Conservation (phyloP, 2,888 invertebrate species). For the Neoascia interrupta region DNA sequence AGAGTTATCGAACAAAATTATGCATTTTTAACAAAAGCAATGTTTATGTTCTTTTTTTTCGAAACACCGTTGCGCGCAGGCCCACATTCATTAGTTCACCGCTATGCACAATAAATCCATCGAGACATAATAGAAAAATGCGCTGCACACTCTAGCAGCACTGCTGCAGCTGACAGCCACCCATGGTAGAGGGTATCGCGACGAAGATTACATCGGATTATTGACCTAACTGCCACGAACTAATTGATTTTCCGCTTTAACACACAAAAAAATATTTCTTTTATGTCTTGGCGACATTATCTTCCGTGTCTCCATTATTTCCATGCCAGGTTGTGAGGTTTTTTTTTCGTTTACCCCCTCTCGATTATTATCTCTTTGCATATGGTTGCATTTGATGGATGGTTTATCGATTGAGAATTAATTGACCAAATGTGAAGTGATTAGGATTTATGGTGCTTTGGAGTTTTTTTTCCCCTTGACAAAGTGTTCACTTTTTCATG, state of each 20-base stretch:
- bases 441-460: slow-evolving; percentile 26
- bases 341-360: neutral
- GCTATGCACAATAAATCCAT: slow-evolving; percentile 19
- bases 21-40: slow-evolving; percentile 34
- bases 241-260: slow-evolving; percentile 48
- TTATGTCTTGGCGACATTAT: slow-evolving; percentile 31
- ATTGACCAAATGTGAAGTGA: slow-evolving; percentile 28
- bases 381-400: slow-evolving; percentile 28
- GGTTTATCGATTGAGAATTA: slow-evolving; percentile 33
- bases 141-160: too few relatives aligned
- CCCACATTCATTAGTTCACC: neutral
- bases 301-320: slow-evolving; percentile 37
- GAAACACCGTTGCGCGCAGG: slow-evolving; percentile 18
- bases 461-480: too few relatives aligned
- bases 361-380: too few relatives aligned
- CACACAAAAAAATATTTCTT: slow-evolving; percentile 22
- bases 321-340: slow-evolving; percentile 4
- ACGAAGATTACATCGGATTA: slow-evolving; percentile 47
- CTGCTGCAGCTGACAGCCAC: too few relatives aligned
- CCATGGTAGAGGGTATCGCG: neutral
- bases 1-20: slow-evolving; percentile 15
- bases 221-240: slow-evolving; percentile 27
- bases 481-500: too few relatives aligned
- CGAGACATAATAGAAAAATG: too few relatives aligned
- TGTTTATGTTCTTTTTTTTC: slow-evolving; percentile 10